Conservation (phyloP, 2,797 vertebrate species). For the Falco novaeseelandiae region DNA sequence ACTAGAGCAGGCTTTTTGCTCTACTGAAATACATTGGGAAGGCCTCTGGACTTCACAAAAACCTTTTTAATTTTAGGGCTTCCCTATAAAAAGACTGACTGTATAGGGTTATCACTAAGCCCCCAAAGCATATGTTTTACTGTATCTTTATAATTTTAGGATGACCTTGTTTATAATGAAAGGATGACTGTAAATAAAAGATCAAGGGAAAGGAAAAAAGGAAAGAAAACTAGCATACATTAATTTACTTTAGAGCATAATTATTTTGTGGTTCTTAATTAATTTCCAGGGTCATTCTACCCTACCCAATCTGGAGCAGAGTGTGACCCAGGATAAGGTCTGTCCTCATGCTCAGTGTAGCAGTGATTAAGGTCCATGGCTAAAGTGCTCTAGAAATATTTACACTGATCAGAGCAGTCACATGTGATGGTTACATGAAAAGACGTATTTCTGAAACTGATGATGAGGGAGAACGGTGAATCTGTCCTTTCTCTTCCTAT, state of each 20-base stretch:
- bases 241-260: neutral
- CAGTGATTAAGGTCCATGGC: neutral
- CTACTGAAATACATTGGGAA: constrained; percentile 64
- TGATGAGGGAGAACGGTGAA: neutral
- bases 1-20: constrained; percentile 66
- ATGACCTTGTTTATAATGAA: constrained; percentile 75
- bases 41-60: constrained; percentile 75
- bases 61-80: constrained; percentile 76
- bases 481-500: neutral
- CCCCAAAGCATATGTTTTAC: constrained; percentile 72
- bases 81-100: constrained; percentile 64
- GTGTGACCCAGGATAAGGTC: neutral
- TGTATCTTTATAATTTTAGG: constrained; percentile 71
- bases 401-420: neutral
- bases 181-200: constrained; percentile 48
- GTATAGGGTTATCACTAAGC: constrained; percentile 45
- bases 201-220: neutral
- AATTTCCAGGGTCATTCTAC: neutral
- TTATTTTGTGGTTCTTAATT: constrained; percentile 11
- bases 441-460: neutral
- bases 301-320: neutral
- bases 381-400: neutral
- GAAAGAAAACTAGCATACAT: neutral
- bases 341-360: neutral
- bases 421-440: neutral